Base-by-base conservation (phyloP, 2,888 invertebrate species). In the Drosophila mulleri region DNA sequence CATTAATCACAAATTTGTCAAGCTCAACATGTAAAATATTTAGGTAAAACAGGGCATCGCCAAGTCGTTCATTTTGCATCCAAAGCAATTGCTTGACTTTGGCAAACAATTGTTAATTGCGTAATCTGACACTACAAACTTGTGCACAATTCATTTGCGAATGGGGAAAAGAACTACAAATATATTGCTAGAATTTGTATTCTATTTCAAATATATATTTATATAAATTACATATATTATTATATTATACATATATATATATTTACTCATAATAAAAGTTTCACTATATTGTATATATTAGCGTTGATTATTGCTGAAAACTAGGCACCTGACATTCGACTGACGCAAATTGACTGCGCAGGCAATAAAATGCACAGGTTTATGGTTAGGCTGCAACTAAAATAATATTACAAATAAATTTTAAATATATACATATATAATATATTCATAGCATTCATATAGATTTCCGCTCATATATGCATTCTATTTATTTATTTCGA, bases 351-450 rank as follows among this genome's bases (percentile, higher is more conserved):
- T 54, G 53, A 61, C 41, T 14, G 42, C 63, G 35, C 60, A 52
- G 12, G 16, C 53, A 77, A 72, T 80, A 67, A 83, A 71, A 61
- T 58, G 42, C 32, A 26, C 47, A 52, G 37, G 47, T 78, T 83
- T 77, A 83, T 69, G 64, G 60, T 44, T 44, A 37, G 39, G 58
- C 23, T 39, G 35, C 8, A 58, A 35, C 37, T 18, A 37, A 26
- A 58, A 58, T 35, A 44, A 48, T 63, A 56, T 52, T 56, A 26
- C 26, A 52, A 60, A 48, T 50, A 18, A 3, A 50, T 16, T 45
- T 41, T 44, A 45, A 14, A 39, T 18, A 29, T 29, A 14, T 12
- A 26, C 9, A 9, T 37, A 53, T n/a, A 56, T 29, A 42, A 56
- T 42, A 29, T 56, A 44, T 57, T 18, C 54, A 54, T 54, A 37